Conservation (phyloP, 92 coral and sea anemone species). For the Virgularia gustaviana region DNA sequence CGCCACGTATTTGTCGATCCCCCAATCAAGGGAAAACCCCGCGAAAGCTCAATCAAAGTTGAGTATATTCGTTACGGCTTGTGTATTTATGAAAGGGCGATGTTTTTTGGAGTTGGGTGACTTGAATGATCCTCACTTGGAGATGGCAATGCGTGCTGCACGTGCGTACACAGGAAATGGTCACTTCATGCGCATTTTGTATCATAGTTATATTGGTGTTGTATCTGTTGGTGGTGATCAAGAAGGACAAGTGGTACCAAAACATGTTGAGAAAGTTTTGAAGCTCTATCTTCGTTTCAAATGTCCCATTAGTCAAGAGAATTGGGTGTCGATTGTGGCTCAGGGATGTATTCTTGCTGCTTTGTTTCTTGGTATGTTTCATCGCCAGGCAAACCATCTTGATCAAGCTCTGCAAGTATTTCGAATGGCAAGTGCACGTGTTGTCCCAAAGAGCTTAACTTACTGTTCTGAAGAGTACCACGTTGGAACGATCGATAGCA, state of each 20-base stretch:
- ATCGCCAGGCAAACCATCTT: not conserved
- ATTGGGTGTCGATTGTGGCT: conserved; percentile 18
- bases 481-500: not conserved
- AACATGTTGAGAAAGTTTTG: conserved; percentile 10
- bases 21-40: conserved; percentile 16
- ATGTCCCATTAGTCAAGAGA: conserved; percentile 14
- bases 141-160: conserved; percentile 8
- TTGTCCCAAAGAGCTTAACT: conserved; percentile 5
- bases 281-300: conserved; percentile 16
- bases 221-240: not conserved
- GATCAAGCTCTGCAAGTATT: conserved; percentile 27
- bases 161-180: conserved; percentile 4
- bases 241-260: not conserved
- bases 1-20: not conserved
- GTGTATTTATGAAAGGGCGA: conserved; percentile 12
- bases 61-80: not conserved
- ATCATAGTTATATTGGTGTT: not conserved
- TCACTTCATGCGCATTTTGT: conserved; percentile 27
- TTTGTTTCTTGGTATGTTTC: conserved; percentile 12
- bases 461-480: conserved; percentile 2
- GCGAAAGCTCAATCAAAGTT: too few species aligned
- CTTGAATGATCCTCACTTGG: conserved; percentile 1
- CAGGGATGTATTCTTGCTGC: conserved; percentile 11
- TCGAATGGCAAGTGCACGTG: conserved; percentile 1
- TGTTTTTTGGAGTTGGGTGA: conserved; percentile 4